Percentiles rank a stretch among this genome's conserved stretches.
Conservation (phyloP, 2,113 vertebrate genomes). For the Opisthocomus hoazin region DNA sequence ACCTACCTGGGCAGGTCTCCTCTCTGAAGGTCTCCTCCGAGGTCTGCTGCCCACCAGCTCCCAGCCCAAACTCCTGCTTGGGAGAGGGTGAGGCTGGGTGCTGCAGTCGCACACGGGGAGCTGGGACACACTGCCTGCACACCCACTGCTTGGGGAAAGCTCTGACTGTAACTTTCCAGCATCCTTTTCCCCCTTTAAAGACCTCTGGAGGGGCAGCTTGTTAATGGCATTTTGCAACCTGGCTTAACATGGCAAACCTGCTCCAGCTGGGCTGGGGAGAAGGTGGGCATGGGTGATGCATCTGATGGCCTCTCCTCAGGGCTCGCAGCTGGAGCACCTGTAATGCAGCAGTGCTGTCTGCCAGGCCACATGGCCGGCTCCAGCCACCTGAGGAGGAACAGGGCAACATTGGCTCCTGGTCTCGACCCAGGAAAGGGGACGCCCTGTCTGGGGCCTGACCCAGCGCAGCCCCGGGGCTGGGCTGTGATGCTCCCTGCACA, state of each 20-base stretch:
- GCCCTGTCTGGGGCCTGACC: background rate
- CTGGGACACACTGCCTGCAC: accelerated
- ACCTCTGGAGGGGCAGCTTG: background rate
- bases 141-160: background rate
- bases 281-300: background rate
- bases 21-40: background rate
- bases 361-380: background rate
- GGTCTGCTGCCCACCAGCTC: background rate
- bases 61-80: background rate
- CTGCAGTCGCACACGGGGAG: background rate
- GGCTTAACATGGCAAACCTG: background rate
- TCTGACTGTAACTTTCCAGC: background rate
- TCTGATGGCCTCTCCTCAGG: background rate
- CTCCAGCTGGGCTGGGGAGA: background rate
- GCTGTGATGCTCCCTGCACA: background rate
- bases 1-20: background rate
- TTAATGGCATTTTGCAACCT: background rate
- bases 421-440: background rate
- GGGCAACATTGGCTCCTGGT: background rate
- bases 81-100: background rate
- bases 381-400: background rate
- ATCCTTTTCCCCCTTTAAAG: background rate
- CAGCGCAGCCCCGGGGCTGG: accelerated
- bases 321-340: background rate
- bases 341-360: background rate